phyloP scores from a whole-genome alignment of 92 coral and sea anemone genomes.

The Phenganax stokvisi region DNA sequence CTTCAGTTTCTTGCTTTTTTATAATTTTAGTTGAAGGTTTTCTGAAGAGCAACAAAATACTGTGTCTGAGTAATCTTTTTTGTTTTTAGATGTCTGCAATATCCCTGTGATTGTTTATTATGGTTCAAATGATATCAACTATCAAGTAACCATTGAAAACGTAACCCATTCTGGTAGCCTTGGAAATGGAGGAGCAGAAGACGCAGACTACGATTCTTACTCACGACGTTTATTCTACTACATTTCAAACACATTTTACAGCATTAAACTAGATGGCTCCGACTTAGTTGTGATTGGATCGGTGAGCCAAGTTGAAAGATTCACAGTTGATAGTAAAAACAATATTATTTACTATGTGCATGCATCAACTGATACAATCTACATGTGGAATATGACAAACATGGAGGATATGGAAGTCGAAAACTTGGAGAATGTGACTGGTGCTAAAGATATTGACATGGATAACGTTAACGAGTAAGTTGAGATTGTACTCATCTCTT shows the following conservation, averaged over 20 bases:
- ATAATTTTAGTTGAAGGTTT: not conserved
- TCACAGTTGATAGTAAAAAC: slow-evolving; percentile 13
- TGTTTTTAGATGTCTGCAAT: slow-evolving; percentile 18
- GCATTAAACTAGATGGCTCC: slow-evolving; percentile 16
- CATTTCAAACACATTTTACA: not conserved
- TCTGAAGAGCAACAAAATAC: not conserved
- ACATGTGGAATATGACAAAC: not conserved
- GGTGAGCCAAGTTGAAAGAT: not conserved
- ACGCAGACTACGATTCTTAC: slow-evolving; percentile 6
- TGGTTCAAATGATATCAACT: not conserved
- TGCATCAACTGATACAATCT: not conserved
- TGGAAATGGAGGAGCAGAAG: not conserved
- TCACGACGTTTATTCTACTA: slow-evolving; percentile 26
- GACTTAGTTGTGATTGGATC: not conserved
- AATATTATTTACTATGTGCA: slow-evolving; percentile 18
- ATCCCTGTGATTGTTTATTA: not conserved
- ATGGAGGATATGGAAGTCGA: not conserved
- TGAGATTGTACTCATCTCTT: too few relatives aligned
- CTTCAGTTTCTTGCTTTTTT: not conserved
- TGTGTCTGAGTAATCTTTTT: not conserved
- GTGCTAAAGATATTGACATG: slow-evolving; percentile 8
- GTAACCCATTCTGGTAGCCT: not conserved
- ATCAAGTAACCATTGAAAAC: not conserved
- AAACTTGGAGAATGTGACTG: not conserved
- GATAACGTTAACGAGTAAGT: slow-evolving; percentile 7